Conservation (phyloP, 1,140 invertebrate species). For the Brachionus calyciflorus region DNA sequence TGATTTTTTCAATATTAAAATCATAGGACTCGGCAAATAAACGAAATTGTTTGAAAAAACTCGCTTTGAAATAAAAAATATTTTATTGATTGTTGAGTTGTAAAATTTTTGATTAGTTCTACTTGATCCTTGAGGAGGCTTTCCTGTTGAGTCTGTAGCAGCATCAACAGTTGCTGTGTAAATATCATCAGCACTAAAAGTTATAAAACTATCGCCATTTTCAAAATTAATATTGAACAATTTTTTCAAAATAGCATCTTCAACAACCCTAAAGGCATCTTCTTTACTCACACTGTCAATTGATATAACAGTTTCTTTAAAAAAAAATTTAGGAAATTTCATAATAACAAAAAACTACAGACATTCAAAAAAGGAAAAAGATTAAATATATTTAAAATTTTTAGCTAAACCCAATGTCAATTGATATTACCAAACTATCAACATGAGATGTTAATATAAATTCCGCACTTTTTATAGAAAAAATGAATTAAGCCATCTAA, state of each 20-base stretch:
- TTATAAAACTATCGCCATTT: background rate
- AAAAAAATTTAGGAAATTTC: too few relatives aligned
- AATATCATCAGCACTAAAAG: conserved; percentile 24
- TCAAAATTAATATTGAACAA: conserved; percentile 7
- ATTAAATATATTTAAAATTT: background rate
- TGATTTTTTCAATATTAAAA: background rate
- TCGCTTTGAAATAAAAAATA: background rate
- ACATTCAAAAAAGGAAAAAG: background rate
- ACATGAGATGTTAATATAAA: too few relatives aligned
- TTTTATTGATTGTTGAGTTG: background rate
- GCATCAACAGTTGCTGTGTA: conserved; percentile 30
- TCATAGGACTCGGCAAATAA: background rate
- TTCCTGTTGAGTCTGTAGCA: background rate
- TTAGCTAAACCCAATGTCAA: too few relatives aligned
- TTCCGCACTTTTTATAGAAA: too few relatives aligned
- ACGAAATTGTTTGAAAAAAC: conserved; percentile 29
- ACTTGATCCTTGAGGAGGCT: conserved; percentile 11
- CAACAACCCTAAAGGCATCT: conserved; percentile 1
- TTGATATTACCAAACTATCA: too few relatives aligned
- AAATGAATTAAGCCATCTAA: too few relatives aligned
- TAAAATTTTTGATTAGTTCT: background rate
- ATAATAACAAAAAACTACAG: too few relatives aligned
- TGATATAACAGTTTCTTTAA: conserved; percentile 4
- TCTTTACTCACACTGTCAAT: conserved; percentile 15
- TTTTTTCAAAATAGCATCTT: conserved; percentile 1